Evolutionary conservation across 2,888 invertebrate species (phyloP).

Genomic region (Ochropleura leucogaster): DNA sequence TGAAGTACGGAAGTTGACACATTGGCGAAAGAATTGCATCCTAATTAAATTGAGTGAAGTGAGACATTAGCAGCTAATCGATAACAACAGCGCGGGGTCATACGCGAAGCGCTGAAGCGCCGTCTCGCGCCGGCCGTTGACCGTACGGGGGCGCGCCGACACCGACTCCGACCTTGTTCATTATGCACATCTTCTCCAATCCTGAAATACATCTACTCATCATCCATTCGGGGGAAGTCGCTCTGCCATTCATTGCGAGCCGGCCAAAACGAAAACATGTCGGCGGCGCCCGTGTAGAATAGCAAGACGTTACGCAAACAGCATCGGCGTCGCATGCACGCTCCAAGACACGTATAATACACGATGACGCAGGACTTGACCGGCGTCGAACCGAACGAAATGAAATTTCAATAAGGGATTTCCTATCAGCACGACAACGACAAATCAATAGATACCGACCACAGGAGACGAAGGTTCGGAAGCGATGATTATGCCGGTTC

Average conservation of each 20-base stretch:
- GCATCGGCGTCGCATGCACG: slow-evolving; percentile 57
- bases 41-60: slow-evolving; percentile 77
- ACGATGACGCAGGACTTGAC: slow-evolving; percentile 68
- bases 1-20: slow-evolving; percentile 34
- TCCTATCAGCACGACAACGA: slow-evolving; percentile 39
- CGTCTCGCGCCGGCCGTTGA: slow-evolving; percentile 85
- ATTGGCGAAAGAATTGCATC: slow-evolving; percentile 65
- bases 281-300: slow-evolving; percentile 39
- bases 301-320: slow-evolving; percentile 65
- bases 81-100: slow-evolving; percentile 83
- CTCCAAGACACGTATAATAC: slow-evolving; percentile 52
- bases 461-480: slow-evolving; percentile 88
- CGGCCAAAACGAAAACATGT: slow-evolving; percentile 58
- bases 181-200: slow-evolving; percentile 69
- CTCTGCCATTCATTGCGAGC: slow-evolving; percentile 48
- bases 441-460: slow-evolving; percentile 81
- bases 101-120: slow-evolving; percentile 80
- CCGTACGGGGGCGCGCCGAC: slow-evolving; percentile 82
- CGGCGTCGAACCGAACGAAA: slow-evolving; percentile 47
- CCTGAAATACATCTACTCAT: slow-evolving; percentile 51
- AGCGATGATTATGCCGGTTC: slow-evolving; percentile 90
- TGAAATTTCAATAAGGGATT: slow-evolving; percentile 64
- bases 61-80: slow-evolving; percentile 84
- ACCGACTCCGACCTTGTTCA: slow-evolving; percentile 83
- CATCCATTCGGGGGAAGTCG: slow-evolving; percentile 43